A percentile compares a stretch with the other conserved stretches of the same genome.
Evolutionary conservation across 2,797 vertebrate species (phyloP).

Genomic region (Muscicapa comitata): DNA sequence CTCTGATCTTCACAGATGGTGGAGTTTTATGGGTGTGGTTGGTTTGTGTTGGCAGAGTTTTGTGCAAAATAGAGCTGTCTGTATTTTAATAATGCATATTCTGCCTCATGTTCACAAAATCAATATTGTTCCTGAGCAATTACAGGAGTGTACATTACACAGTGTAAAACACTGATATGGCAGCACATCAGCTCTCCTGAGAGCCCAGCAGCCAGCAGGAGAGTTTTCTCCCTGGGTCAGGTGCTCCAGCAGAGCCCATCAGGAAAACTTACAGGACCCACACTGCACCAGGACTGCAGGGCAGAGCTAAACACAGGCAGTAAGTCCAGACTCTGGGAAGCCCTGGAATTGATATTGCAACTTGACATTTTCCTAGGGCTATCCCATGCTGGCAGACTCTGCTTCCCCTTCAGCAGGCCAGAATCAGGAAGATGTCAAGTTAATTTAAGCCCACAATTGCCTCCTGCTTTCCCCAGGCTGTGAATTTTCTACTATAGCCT

Average conservation of each 20-base stretch:
- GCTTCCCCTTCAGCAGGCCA: not conserved
- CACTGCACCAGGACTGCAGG: not conserved
- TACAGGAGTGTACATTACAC: not conserved
- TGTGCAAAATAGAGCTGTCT: not conserved
- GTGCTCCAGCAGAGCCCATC: not conserved
- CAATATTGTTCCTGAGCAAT: not conserved
- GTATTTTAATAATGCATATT: not conserved
- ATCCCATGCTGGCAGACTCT: not conserved
- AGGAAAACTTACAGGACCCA: not conserved
- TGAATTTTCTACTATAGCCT: not conserved
- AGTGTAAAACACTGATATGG: not conserved
- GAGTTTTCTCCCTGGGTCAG: not conserved
- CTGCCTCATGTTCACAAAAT: not conserved
- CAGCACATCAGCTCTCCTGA: not conserved
- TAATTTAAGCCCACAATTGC: slow-evolving; percentile 17
- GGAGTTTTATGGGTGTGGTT: not conserved
- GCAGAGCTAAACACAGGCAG: not conserved
- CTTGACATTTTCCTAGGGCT: slow-evolving; percentile 43
- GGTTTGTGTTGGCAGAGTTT: not conserved
- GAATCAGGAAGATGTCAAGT: not conserved
- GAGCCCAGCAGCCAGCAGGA: not conserved
- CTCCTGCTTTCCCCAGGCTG: not conserved
- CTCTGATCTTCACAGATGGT: not conserved
- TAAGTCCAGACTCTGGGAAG: not conserved
- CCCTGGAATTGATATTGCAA: not conserved